Evolutionary conservation across 2,888 invertebrate species (phyloP).

Genomic region (Rhagium mordax): DNA sequence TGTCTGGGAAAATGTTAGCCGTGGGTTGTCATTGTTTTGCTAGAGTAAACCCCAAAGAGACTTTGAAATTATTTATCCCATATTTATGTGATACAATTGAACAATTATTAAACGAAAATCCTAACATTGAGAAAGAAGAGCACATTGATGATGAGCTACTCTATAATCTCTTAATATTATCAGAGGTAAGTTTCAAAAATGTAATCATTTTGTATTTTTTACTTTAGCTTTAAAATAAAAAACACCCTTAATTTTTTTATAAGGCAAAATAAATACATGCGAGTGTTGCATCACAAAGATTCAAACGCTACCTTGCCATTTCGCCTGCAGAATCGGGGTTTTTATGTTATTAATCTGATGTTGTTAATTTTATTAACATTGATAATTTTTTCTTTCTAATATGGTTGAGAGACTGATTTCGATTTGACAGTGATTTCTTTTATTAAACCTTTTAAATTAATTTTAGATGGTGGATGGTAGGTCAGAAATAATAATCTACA

Average conservation of each 20-base stretch:
- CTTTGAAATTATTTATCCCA: constrained; percentile 82
- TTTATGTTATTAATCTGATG: too few species aligned
- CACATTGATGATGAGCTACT: constrained; percentile 84
- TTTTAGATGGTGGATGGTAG: constrained; percentile 78
- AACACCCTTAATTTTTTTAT: too few species aligned
- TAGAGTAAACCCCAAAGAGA: constrained; percentile 78
- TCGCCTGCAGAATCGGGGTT: too few species aligned
- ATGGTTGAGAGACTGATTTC: too few species aligned
- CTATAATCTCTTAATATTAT: constrained; percentile 83
- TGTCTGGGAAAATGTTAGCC: constrained; percentile 87
- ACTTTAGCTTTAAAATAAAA: too few species aligned
- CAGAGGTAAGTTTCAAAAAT: constrained; percentile 70
- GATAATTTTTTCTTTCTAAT: too few species aligned
- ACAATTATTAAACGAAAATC: constrained; percentile 75
- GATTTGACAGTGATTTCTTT: too few species aligned
- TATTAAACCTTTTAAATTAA: constrained; percentile 25
- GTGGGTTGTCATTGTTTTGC: constrained; percentile 80
- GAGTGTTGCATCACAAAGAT: too few species aligned
- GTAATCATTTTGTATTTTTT: too few species aligned
- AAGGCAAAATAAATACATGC: too few species aligned
- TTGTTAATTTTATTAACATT: too few species aligned
- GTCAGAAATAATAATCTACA: constrained; percentile 76
- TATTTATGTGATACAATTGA: constrained; percentile 79
- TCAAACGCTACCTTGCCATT: too few species aligned
- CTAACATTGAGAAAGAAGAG: constrained; percentile 81